Percentiles rank a stretch among this genome's conserved stretches.
phyloP scores from a whole-genome alignment of 2,113 vertebrate species.

The Ciconia stormi region DNA sequence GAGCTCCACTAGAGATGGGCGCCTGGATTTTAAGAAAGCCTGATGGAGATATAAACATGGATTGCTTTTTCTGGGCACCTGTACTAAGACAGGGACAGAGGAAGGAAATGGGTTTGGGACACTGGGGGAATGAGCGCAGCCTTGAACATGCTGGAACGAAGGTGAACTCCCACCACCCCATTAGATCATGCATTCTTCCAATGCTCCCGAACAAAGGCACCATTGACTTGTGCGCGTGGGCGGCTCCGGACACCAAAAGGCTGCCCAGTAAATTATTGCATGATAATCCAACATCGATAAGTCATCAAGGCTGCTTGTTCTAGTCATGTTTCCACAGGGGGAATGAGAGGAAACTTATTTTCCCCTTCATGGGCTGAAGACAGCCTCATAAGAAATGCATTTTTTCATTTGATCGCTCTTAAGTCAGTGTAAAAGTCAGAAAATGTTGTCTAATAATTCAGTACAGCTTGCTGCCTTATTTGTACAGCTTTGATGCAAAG shows the following conservation, averaged over 20 bases:
- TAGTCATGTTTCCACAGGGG: neutral
- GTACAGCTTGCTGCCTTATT: slow-evolving; percentile 21
- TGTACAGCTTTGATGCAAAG: slow-evolving; percentile 46
- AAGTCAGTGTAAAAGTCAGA: neutral
- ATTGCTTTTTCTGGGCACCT: neutral
- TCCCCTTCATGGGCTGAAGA: neutral
- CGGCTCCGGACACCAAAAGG: slow-evolving; percentile 43
- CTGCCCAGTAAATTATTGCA: slow-evolving; percentile 54
- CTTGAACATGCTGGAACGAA: slow-evolving; percentile 51
- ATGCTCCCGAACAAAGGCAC: slow-evolving; percentile 79
- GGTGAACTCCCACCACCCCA: slow-evolving; percentile 78
- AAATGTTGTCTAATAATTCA: neutral
- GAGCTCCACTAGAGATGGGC: neutral
- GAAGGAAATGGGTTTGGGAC: slow-evolving; percentile 46
- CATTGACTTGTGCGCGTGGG: slow-evolving; percentile 84
- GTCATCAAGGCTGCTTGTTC: slow-evolving; percentile 25
- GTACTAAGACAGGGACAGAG: neutral
- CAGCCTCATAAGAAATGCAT: neutral
- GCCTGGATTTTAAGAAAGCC: neutral
- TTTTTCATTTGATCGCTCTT: neutral
- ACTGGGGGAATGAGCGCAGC: slow-evolving; percentile 49
- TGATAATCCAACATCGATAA: slow-evolving; percentile 44
- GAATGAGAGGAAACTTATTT: neutral
- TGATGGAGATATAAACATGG: neutral
- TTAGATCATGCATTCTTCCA: slow-evolving; percentile 88